Conservation (phyloP, 2,797 vertebrate species). For the Scolopax rusticola region DNA sequence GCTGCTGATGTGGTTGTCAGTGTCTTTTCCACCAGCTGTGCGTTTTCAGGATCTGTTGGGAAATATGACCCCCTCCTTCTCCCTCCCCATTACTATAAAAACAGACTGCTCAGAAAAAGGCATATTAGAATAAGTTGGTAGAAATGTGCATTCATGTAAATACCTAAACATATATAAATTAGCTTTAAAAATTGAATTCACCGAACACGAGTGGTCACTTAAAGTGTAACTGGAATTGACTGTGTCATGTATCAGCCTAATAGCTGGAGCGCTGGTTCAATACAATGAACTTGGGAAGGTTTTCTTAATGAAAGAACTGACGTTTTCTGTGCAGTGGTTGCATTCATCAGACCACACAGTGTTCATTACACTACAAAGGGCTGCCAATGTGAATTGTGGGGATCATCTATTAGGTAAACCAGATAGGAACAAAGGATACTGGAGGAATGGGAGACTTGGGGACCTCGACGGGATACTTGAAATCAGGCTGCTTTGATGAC, state of each 20-base stretch:
- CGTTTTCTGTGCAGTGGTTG: slow-evolving; percentile 89
- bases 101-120: neutral
- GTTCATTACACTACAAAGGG: slow-evolving; percentile 93
- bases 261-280: slow-evolving; percentile 93
- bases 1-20: neutral
- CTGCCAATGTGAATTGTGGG: slow-evolving; percentile 90
- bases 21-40: neutral
- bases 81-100: neutral
- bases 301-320: slow-evolving; percentile 99
- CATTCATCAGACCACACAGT: slow-evolving; percentile 94
- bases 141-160: slow-evolving; percentile 34
- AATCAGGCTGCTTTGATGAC: slow-evolving; percentile 52
- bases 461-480: slow-evolving; percentile 2
- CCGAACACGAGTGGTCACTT: slow-evolving; percentile 93
- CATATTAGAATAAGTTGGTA: neutral
- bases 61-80: neutral
- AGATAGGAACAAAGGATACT: slow-evolving; percentile 87
- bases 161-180: slow-evolving; percentile 59
- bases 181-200: slow-evolving; percentile 74
- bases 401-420: slow-evolving; percentile 91
- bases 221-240: slow-evolving; percentile 96
- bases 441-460: slow-evolving; percentile 45
- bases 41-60: neutral
- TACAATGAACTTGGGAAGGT: slow-evolving; percentile 93
- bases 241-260: slow-evolving; percentile 98